These are phyloP conservation scores for Malachius bipustulatus DNA, from an alignment of 2,888 invertebrate genomes.

Conservation along the genomic window DNA sequence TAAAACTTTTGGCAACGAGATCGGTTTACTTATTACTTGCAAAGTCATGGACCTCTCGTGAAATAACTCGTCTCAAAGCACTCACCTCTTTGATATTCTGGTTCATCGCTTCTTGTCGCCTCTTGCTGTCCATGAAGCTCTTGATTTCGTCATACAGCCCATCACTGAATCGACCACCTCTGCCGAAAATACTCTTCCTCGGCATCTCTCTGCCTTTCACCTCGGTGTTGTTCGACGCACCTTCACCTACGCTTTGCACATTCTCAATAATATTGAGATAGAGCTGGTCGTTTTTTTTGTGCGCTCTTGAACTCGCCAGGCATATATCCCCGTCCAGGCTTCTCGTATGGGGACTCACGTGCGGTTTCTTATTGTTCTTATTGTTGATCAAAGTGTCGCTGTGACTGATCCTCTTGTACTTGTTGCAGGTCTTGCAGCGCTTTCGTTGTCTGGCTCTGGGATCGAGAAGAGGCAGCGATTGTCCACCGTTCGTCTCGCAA, in stretches of 20 bases:
- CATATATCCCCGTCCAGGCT: conserved; percentile 22
- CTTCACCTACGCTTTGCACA: conserved; percentile 22
- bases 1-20: too few species aligned
- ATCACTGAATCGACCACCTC: conserved; percentile 19
- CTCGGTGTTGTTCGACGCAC: conserved; percentile 29
- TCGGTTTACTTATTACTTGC: too few species aligned
- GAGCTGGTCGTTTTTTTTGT: conserved; percentile 28
- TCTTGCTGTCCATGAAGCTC: conserved; percentile 23
- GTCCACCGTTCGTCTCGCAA: too few species aligned
- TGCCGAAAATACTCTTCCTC: conserved; percentile 19
- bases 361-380: conserved; percentile 25
- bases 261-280: conserved; percentile 31
- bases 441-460: conserved; percentile 10
- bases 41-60: too few species aligned
- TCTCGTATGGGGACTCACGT: conserved; percentile 26
- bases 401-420: conserved; percentile 21
- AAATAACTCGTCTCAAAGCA: too few species aligned
- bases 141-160: conserved; percentile 23
- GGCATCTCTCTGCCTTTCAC: conserved; percentile 22
- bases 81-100: conserved; percentile 32
- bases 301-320: conserved; percentile 20
- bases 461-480: neutral
- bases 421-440: conserved; percentile 18
- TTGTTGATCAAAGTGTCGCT: conserved; percentile 27
- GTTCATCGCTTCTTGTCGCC: conserved; percentile 27